phyloP scores from a whole-genome alignment of 2,113 vertebrate species.

The Setophaga petechia region DNA sequence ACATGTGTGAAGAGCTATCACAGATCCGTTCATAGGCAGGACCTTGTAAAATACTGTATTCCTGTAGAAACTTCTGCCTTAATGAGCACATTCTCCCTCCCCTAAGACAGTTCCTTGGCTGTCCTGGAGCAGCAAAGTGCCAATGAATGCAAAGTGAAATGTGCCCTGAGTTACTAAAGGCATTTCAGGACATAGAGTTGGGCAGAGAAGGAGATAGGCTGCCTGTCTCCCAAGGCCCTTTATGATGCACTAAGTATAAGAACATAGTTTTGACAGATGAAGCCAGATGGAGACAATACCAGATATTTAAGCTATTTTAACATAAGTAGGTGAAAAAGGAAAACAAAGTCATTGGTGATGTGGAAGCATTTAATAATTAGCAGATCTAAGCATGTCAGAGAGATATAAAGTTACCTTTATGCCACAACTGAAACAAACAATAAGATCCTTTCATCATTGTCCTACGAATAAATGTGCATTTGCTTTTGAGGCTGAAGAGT shows the following conservation, averaged over 20 bases:
- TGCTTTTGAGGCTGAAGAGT: background rate
- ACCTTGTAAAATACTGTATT: background rate
- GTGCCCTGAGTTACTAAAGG: background rate
- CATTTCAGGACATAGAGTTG: background rate
- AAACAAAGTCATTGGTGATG: background rate
- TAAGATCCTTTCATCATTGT: background rate
- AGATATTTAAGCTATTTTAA: background rate
- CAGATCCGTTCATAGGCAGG: background rate
- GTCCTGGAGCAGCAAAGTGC: background rate
- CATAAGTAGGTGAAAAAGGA: background rate
- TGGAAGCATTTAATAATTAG: background rate
- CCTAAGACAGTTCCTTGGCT: background rate
- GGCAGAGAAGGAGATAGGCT: background rate
- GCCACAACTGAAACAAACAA: background rate
- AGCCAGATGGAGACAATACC: fast-evolving
- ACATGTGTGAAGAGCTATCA: background rate
- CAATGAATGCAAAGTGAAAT: background rate
- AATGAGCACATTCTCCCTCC: fast-evolving
- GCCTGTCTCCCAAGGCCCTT: background rate
- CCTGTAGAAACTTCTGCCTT: background rate
- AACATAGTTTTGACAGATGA: background rate
- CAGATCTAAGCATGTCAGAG: background rate
- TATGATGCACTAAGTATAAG: background rate
- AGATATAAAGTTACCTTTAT: background rate
- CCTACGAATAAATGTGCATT: background rate